phyloP scores from a whole-genome alignment of 2,888 invertebrate species.

The Lobophora halterata region DNA sequence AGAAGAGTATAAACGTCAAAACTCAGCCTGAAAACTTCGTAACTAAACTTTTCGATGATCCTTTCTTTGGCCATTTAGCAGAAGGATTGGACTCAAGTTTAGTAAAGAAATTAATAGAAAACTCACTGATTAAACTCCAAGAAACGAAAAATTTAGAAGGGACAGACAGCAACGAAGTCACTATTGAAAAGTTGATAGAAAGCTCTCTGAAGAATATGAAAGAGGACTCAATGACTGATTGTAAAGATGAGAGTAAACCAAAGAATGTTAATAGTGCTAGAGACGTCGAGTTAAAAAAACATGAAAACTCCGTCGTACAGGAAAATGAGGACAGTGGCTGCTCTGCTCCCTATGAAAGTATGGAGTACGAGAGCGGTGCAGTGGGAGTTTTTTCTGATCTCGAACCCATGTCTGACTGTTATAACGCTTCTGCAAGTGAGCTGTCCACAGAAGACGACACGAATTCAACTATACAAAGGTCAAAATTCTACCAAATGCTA shows the following conservation, averaged over 20 bases:
- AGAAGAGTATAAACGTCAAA: constrained; percentile 35
- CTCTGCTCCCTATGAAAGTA: constrained; percentile 88
- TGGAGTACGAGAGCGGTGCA: constrained; percentile 84
- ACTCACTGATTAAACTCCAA: constrained; percentile 82
- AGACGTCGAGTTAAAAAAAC: constrained; percentile 42
- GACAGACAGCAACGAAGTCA: constrained; percentile 66
- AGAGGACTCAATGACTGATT: constrained; percentile 49
- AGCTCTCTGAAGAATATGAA: constrained; percentile 69
- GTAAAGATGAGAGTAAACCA: constrained; percentile 33
- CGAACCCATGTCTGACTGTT: constrained; percentile 85
- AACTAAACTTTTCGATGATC: constrained; percentile 82
- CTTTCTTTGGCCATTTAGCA: constrained; percentile 82
- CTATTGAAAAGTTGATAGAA: constrained; percentile 77
- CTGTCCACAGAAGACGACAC: constrained; percentile 84
- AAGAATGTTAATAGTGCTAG: constrained; percentile 46
- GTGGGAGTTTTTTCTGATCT: constrained; percentile 76
- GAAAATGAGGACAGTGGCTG: constrained; percentile 79
- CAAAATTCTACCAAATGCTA: constrained; percentile 87
- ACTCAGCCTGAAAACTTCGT: constrained; percentile 69
- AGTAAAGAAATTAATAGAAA: constrained; percentile 84
- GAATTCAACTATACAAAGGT: constrained; percentile 82
- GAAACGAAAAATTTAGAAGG: constrained; percentile 71
- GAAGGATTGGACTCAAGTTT: constrained; percentile 82
- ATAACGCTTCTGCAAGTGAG: constrained; percentile 85
- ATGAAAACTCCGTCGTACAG: constrained; percentile 46